Base-by-base conservation (phyloP, 2,797 vertebrate species). In the Hipposideros larvatus region DNA sequence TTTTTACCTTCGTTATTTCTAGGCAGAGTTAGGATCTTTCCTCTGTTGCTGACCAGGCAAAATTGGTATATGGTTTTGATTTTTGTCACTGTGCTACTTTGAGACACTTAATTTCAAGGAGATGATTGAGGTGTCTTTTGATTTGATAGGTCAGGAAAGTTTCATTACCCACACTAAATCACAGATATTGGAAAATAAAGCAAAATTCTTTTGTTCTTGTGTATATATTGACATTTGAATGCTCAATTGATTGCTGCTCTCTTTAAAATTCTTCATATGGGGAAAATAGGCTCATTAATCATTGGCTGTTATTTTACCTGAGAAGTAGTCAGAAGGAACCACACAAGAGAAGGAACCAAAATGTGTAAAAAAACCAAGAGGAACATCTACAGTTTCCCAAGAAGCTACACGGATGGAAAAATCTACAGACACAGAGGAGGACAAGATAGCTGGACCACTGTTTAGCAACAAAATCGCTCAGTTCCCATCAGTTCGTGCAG, bases 391-490 rank as follows among this genome's bases (percentile, higher is more conserved):
- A 61, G 59, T 97, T 89, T 84, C 43, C 43, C 80, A 73, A 24
- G 96, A 96, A 82, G 94, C 92, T 84, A 85, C 77, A 85, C 90
- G 80, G 85, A 96, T 68, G 95, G 98, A 98, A 88, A 98, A 97
- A 55, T 97, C 96, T 2, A 98, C 98, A 0, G 95, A 98, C 87
- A 98, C 97, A 14, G 98, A 96, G 87, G 98, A 98, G 83, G 98
- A 98, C 80, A 96, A 93, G 24, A 55, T 98, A 53, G 18, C 68
- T 3, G 37, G 66, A 11, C 57, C 48, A 34, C 68, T 94, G 0
- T 95, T 78, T 4, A 98, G 86, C 92, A 97, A 94, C 94, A 97
- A 97, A 91, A 70, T 75, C 46, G 98, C 97, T n/a, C 96, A 98
- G 55, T 96, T 96, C 74, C 98, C 98, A 7, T 97, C 97, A 13